Conservation (phyloP, 2,113 vertebrate genomes). For the Saguinus imperator region DNA sequence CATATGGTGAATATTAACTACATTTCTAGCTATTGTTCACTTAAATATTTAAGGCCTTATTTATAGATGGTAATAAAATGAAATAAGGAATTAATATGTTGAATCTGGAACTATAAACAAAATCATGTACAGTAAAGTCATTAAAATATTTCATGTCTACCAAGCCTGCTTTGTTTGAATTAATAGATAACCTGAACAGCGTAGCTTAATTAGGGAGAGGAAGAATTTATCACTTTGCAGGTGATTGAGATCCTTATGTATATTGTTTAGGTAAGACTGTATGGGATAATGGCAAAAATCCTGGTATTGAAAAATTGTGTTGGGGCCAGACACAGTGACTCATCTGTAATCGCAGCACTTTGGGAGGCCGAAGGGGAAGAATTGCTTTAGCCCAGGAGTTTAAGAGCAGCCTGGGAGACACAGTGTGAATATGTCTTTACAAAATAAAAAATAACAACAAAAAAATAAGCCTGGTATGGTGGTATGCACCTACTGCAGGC, state of each 20-base stretch:
- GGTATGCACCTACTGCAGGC: too few relatives aligned
- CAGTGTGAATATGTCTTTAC: too few relatives aligned
- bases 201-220: slow-evolving; percentile 24
- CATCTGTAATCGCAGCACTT: too few relatives aligned
- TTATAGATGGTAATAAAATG: slow-evolving; percentile 59
- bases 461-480: too few relatives aligned
- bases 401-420: too few relatives aligned
- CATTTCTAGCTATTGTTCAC: slow-evolving; percentile 66
- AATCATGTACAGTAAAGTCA: neutral
- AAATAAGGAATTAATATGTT: slow-evolving; percentile 61
- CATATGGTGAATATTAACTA: slow-evolving; percentile 70
- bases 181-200: slow-evolving; percentile 38
- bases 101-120: slow-evolving; percentile 55
- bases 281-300: neutral
- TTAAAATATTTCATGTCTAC: slow-evolving; percentile 53
- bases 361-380: too few relatives aligned
- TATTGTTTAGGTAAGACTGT: neutral
- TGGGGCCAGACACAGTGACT: too few relatives aligned
- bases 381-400: too few relatives aligned
- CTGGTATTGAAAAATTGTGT: neutral
- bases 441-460: too few relatives aligned
- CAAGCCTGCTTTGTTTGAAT: slow-evolving; percentile 37
- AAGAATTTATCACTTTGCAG: neutral
- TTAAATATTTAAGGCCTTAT: slow-evolving; percentile 70
- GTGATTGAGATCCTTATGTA: neutral